Conservation (phyloP, 2,797 vertebrate genomes). For the Phyllotis vaccarum region DNA sequence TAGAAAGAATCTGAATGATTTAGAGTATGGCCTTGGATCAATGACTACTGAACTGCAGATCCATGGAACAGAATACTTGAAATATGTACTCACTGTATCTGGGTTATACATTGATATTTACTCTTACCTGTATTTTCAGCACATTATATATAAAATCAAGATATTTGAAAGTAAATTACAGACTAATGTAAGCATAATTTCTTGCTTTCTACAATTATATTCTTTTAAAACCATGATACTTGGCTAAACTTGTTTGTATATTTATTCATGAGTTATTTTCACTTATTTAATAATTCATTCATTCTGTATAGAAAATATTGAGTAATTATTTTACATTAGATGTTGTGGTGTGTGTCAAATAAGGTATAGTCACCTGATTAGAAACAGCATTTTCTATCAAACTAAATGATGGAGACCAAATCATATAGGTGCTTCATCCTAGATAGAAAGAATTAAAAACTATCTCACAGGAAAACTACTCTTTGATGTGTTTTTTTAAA, state of each 20-base stretch:
- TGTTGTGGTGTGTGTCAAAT: conserved; percentile 41
- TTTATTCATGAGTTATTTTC: conserved; percentile 47
- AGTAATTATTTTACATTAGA: conserved; percentile 16
- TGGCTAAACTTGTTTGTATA: background rate
- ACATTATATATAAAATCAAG: background rate
- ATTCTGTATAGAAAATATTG: conserved; percentile 44
- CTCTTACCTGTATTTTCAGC: background rate
- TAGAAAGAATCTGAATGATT: conserved; percentile 32
- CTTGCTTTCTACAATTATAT: conserved; percentile 22
- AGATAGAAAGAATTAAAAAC: background rate
- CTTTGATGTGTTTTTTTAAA: conserved; percentile 43
- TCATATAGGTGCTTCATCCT: background rate
- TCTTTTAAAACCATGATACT: conserved; percentile 10
- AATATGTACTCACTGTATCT: background rate
- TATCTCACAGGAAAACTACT: background rate
- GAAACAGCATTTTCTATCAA: background rate
- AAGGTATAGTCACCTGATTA: conserved; percentile 21
- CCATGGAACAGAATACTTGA: background rate
- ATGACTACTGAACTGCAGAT: background rate
- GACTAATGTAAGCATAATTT: background rate
- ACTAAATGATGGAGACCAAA: background rate
- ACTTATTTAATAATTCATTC: background rate
- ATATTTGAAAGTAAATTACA: conserved; percentile 48
- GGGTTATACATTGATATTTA: background rate
- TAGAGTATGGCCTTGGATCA: background rate